phyloP scores from a whole-genome alignment of 2,797 vertebrate species.

The Perdix hodgsoniae region DNA sequence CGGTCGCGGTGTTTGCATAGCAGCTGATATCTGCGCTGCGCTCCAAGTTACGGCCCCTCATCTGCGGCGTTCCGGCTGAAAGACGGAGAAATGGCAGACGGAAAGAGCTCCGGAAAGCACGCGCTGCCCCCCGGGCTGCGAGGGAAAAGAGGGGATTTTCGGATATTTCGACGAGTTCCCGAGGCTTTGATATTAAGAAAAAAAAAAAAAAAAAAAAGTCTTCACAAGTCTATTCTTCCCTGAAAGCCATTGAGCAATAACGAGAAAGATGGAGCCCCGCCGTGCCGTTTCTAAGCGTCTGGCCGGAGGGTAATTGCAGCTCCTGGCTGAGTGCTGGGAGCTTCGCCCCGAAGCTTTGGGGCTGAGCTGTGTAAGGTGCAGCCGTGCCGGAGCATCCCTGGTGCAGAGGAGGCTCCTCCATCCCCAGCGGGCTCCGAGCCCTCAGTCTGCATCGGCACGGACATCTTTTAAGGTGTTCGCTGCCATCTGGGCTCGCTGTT shows the following conservation, averaged over 20 bases:
- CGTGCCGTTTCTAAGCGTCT: conserved; percentile 19
- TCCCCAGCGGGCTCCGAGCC: rapidly evolving
- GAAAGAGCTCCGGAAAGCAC: neutral
- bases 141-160: neutral
- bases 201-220: neutral
- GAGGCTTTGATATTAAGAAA: too few species aligned
- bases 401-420: neutral
- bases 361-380: neutral
- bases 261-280: conserved; percentile 41
- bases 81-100: neutral
- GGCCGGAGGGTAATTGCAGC: neutral
- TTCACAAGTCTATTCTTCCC: conserved; percentile 1
- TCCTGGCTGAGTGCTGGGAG: neutral
- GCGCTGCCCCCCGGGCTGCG: neutral
- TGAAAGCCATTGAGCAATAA: neutral
- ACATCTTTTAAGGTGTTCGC: neutral
- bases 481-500: rapidly evolving
- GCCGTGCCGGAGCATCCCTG: neutral
- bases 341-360: neutral
- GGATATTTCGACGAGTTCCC: neutral
- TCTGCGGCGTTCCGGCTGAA: neutral
- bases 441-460: rapidly evolving
- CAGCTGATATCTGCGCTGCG: rapidly evolving
- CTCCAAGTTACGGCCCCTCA: rapidly evolving
- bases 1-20: rapidly evolving